Evolutionary conservation across 2,888 invertebrate species (phyloP).

Genomic region (Amiota mariae): DNA sequence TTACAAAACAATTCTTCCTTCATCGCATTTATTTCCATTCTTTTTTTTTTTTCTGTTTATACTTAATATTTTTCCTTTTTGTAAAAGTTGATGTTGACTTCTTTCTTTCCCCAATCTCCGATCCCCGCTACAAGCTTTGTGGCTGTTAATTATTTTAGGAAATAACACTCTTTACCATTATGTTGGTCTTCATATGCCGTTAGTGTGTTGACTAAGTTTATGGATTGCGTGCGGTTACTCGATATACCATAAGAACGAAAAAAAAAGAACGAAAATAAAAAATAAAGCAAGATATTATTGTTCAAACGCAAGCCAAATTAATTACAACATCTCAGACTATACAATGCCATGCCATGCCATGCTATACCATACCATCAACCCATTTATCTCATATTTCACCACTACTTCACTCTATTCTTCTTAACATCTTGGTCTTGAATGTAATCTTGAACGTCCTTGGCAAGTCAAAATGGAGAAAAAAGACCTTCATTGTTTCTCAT

Average conservation of each 20-base stretch:
- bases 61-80: conserved; percentile 20
- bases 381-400: no score
- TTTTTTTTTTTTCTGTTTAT: neutral
- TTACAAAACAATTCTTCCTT: no score
- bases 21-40: conserved; percentile 5
- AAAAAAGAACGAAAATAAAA: no score
- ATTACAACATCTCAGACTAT: conserved; percentile 55
- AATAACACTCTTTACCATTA: conserved; percentile 23
- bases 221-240: conserved; percentile 56
- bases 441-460: neutral
- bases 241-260: conserved; percentile 54
- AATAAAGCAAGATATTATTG: conserved; percentile 43
- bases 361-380: no score
- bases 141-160: neutral
- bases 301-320: conserved; percentile 64
- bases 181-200: neutral
- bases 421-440: neutral
- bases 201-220: conserved; percentile 22
- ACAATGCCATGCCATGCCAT: conserved; percentile 32
- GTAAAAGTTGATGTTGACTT: neutral
- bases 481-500: neutral
- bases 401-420: neutral
- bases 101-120: no score
- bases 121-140: no score
- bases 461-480: no score